phyloP scores from a whole-genome alignment of 2,888 invertebrate species.

The Spisula solida region DNA sequence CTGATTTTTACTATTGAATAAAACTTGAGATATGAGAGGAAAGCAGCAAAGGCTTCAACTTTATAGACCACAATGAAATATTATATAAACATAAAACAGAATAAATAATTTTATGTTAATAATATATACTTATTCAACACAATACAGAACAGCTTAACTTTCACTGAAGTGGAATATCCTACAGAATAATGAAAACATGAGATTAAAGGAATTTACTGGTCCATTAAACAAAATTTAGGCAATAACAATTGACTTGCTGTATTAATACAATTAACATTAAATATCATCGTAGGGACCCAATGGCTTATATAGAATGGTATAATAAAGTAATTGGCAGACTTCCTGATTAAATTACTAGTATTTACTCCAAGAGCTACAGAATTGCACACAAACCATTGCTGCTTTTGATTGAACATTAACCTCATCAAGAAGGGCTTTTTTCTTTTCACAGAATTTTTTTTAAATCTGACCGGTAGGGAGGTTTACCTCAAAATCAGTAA shows the following conservation, averaged over 20 bases:
- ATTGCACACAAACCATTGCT: too few species aligned
- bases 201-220: background rate
- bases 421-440: too few species aligned
- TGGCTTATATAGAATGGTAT: background rate
- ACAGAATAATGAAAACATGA: background rate
- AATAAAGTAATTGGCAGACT: background rate
- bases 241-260: background rate
- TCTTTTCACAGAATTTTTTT: too few species aligned
- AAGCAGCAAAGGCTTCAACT: background rate
- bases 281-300: background rate
- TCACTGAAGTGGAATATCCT: background rate
- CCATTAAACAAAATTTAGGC: constrained; percentile 4
- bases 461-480: too few species aligned
- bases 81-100: constrained; percentile 10
- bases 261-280: background rate
- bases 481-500: too few species aligned
- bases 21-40: background rate
- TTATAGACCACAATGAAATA: background rate
- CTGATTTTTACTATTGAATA: background rate
- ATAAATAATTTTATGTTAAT: background rate
- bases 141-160: constrained; percentile 12
- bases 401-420: too few species aligned
- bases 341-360: background rate
- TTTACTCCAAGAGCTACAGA: too few species aligned
- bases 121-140: constrained; percentile 9